Conservation (phyloP, 2,888 invertebrate genomes). For the Allygus modestus region DNA sequence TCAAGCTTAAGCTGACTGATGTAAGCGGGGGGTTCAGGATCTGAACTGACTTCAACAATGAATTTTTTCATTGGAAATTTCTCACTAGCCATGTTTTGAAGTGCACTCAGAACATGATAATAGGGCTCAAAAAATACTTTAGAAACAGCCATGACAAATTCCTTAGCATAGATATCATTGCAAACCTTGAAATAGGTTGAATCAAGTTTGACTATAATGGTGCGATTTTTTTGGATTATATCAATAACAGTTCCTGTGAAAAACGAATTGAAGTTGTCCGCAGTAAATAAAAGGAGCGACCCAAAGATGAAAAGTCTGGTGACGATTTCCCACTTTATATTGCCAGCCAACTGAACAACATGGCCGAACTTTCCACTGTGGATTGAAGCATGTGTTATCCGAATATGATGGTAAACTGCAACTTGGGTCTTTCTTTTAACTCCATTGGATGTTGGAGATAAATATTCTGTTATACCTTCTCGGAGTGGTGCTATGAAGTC, state of each 20-base stretch:
- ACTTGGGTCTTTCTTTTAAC: slow-evolving; percentile 74
- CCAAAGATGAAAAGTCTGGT: slow-evolving; percentile 82
- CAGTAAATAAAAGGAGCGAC: slow-evolving; percentile 84
- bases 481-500: slow-evolving; percentile 87
- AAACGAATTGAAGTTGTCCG: slow-evolving; percentile 82
- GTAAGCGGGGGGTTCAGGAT: slow-evolving; percentile 74
- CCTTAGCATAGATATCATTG: slow-evolving; percentile 72
- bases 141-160: slow-evolving; percentile 84
- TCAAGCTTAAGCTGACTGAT: slow-evolving; percentile 67
- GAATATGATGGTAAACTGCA: slow-evolving; percentile 76
- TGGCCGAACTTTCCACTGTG: slow-evolving; percentile 66
- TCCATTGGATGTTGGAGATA: slow-evolving; percentile 65
- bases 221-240: slow-evolving; percentile 77
- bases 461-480: slow-evolving; percentile 76
- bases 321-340: slow-evolving; percentile 10
- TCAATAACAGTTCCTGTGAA: slow-evolving; percentile 83
- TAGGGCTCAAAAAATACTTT: slow-evolving; percentile 91
- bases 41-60: slow-evolving; percentile 78
- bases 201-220: slow-evolving; percentile 74
- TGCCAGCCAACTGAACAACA: slow-evolving; percentile 71
- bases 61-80: slow-evolving; percentile 84
- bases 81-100: slow-evolving; percentile 78
- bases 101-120: slow-evolving; percentile 83
- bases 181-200: background rate
- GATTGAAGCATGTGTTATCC: slow-evolving; percentile 72